Evolutionary conservation across 2,888 invertebrate genomes (phyloP).

Genomic region (Stictocephala bisonia): DNA sequence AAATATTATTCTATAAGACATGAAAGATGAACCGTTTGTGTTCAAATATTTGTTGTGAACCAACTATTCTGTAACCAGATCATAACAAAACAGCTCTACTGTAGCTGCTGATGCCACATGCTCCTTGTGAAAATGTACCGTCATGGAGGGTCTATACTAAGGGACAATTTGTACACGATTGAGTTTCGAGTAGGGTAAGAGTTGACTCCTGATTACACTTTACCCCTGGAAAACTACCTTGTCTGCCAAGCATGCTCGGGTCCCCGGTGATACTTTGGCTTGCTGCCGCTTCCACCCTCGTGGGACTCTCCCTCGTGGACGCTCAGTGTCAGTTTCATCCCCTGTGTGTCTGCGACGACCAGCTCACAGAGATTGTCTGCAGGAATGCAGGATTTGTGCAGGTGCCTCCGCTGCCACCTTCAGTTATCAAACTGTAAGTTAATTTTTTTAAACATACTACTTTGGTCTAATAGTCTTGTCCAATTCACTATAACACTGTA

Average conservation of each 20-base stretch:
- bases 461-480: too few relatives aligned
- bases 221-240: background rate
- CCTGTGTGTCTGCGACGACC: constrained; percentile 25
- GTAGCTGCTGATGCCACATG: too few relatives aligned
- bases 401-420: constrained; percentile 24
- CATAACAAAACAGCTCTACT: too few relatives aligned
- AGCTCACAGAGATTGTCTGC: constrained; percentile 21
- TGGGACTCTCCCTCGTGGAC: background rate
- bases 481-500: too few relatives aligned
- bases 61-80: too few relatives aligned
- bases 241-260: background rate
- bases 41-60: too few relatives aligned
- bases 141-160: background rate
- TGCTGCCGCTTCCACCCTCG: background rate
- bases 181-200: constrained; percentile 28
- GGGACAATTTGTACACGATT: constrained; percentile 22
- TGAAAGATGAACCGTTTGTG: too few relatives aligned
- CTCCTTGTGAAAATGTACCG: background rate
- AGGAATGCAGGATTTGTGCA: constrained; percentile 26
- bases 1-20: too few relatives aligned
- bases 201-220: background rate
- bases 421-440: constrained; percentile 42
- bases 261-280: background rate
- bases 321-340: constrained; percentile 32
- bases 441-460: too few relatives aligned